Conservation (phyloP, 2,797 vertebrate species). For the Semotilus atromaculatus region DNA sequence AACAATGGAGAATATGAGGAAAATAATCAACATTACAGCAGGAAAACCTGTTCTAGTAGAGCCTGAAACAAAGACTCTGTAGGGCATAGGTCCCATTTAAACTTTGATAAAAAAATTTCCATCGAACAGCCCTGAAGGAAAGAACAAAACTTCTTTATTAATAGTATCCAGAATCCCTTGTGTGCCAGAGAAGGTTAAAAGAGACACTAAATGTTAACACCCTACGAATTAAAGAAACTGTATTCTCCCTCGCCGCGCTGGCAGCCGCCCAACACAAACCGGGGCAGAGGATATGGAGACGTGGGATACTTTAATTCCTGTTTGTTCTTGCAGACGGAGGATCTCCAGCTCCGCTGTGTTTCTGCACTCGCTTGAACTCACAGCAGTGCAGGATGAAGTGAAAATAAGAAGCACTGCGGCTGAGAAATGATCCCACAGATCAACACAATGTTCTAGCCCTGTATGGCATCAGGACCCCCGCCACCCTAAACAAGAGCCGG, state of each 20-base stretch:
- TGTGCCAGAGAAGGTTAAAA: background rate
- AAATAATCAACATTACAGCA: no score
- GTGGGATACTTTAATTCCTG: slow-evolving; percentile 11
- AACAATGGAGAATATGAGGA: background rate
- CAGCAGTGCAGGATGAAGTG: slow-evolving; percentile 6
- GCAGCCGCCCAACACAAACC: slow-evolving; percentile 8
- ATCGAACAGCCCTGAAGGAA: background rate
- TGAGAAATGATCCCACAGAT: background rate
- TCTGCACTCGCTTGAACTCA: background rate
- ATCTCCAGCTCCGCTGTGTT: slow-evolving; percentile 11
- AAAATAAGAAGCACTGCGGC: background rate
- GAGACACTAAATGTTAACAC: slow-evolving; percentile 1
- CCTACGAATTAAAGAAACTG: background rate
- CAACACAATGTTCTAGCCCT: slow-evolving; percentile 3
- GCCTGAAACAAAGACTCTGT: no score
- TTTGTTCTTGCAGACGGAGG: slow-evolving; percentile 21
- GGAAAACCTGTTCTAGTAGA: no score
- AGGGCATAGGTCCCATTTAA: no score
- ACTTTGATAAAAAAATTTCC: background rate
- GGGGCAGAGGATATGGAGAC: background rate
- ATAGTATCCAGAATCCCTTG: background rate
- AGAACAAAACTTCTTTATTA: background rate
- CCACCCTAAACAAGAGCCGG: background rate
- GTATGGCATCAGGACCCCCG: background rate
- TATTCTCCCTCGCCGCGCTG: background rate